A percentile compares a stretch with the other conserved stretches of the same genome.
Conservation (phyloP, 1,140 invertebrate genomes). For the Archivesica marissinica region DNA sequence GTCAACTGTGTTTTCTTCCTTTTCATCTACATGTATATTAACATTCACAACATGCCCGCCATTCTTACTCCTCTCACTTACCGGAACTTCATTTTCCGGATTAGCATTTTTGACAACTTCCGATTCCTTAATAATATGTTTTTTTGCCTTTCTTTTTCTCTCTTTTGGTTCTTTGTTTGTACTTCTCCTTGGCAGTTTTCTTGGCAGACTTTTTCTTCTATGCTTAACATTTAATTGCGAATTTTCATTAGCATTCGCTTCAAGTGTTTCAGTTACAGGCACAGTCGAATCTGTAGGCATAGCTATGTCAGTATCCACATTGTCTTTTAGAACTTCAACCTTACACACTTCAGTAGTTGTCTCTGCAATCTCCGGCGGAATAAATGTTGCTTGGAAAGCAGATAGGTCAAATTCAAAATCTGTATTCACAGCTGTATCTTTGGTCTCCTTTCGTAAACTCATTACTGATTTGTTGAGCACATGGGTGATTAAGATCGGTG, state of each 20-base stretch:
- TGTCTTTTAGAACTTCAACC: not conserved
- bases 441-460: not conserved
- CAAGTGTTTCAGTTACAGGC: not conserved
- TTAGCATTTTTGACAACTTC: not conserved
- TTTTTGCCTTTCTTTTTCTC: constrained; percentile 15
- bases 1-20: constrained; percentile 1
- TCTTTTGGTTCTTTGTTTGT: constrained; percentile 1
- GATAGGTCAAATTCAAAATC: constrained; percentile 42
- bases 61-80: not conserved
- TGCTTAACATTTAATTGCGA: constrained; percentile 2
- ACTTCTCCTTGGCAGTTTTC: constrained; percentile 40
- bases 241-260: not conserved
- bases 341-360: not conserved
- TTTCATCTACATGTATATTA: not conserved
- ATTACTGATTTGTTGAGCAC: not conserved
- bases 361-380: not conserved
- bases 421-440: constrained; percentile 43
- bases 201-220: constrained; percentile 52
- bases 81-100: not conserved
- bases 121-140: not conserved
- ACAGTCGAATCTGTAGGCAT: not conserved
- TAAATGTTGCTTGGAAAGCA: not conserved
- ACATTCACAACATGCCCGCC: not conserved
- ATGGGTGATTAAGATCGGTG: constrained; percentile 3
- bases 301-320: not conserved